Conservation (phyloP, 2,888 invertebrate genomes). For the Euzophera pinguis region DNA sequence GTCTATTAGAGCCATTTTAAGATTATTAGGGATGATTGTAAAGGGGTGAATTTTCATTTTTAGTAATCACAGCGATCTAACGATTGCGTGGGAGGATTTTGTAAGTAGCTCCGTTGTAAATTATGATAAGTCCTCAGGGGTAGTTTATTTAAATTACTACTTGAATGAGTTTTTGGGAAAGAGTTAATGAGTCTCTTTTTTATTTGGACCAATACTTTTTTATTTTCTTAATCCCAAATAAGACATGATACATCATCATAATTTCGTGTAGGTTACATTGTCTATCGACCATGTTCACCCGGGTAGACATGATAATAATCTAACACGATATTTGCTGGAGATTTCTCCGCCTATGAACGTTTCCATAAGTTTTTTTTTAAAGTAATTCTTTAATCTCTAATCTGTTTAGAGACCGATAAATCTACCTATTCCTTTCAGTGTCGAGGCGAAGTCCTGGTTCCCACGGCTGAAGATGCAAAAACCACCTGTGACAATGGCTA, state of each 20-base stretch:
- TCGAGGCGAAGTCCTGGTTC: slow-evolving; percentile 35
- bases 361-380: background rate
- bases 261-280: too few species aligned
- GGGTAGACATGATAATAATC: too few species aligned
- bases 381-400: background rate
- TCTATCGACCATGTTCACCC: too few species aligned
- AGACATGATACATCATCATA: too few species aligned
- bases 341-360: background rate
- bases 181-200: background rate
- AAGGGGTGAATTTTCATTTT: slow-evolving; percentile 55
- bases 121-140: slow-evolving; percentile 26
- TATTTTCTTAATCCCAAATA: too few species aligned
- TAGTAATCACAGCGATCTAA: slow-evolving; percentile 54
- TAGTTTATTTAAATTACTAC: slow-evolving; percentile 24
- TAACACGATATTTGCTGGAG: too few species aligned
- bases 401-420: slow-evolving; percentile 13
- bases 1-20: slow-evolving; percentile 72
- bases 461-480: slow-evolving; percentile 60
- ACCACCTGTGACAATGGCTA: slow-evolving; percentile 39
- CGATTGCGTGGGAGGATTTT: slow-evolving; percentile 41
- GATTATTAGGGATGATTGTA: slow-evolving; percentile 66
- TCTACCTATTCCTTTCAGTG: slow-evolving; percentile 39
- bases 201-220: background rate
- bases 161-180: slow-evolving; percentile 2
- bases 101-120: slow-evolving; percentile 37